phyloP scores from a whole-genome alignment of 2,888 invertebrate species.

The Phaedon cochleariae region DNA sequence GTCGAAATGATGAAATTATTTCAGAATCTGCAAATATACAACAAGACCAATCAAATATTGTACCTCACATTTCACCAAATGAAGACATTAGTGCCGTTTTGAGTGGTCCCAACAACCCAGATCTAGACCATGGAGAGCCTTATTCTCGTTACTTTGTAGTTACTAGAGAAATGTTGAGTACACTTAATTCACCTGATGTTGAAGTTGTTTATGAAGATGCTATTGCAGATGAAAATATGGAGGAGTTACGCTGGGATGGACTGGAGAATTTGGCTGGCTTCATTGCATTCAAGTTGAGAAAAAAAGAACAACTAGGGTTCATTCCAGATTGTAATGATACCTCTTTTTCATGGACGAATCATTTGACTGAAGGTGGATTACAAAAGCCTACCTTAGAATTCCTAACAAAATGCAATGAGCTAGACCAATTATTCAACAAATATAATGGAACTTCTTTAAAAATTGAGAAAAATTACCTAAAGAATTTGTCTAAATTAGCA shows the following conservation, averaged over 20 bases:
- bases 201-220: not conserved
- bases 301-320: constrained; percentile 34
- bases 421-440: constrained; percentile 29
- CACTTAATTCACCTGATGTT: constrained; percentile 6
- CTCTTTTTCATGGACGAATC: constrained; percentile 35
- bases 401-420: constrained; percentile 27
- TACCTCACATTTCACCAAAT: not conserved
- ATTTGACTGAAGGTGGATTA: constrained; percentile 34
- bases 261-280: constrained; percentile 44
- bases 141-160: too few relatives aligned
- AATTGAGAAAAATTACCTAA: constrained; percentile 11
- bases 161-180: constrained; percentile 3
- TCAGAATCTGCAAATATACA: constrained; percentile 34
- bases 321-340: constrained; percentile 24
- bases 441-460: constrained; percentile 20
- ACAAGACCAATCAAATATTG: too few relatives aligned
- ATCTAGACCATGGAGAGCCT: too few relatives aligned
- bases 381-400: constrained; percentile 32
- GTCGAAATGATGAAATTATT: constrained; percentile 32
- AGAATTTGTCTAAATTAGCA: constrained; percentile 5
- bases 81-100: not conserved
- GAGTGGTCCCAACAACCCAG: too few relatives aligned
- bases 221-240: constrained; percentile 1
- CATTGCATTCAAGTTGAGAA: constrained; percentile 40
- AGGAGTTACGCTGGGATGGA: constrained; percentile 38